A percentile compares a stretch with the other conserved stretches of the same genome.
Evolutionary conservation across 92 coral and sea anemone genomes (phyloP).

Genomic region (Palythoa grandis): DNA sequence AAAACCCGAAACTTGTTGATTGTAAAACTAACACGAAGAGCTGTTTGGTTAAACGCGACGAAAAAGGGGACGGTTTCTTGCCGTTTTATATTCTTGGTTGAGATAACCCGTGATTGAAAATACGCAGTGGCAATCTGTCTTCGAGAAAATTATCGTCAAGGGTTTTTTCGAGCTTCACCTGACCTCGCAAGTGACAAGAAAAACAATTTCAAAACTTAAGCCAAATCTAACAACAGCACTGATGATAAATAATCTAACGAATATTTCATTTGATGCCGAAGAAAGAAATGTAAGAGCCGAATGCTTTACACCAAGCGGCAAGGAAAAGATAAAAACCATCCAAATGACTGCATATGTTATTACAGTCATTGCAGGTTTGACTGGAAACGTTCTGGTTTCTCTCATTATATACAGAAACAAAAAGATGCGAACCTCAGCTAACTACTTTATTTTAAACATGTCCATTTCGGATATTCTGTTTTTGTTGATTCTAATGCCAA

Average conservation of each 20-base stretch:
- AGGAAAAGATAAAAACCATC: neutral
- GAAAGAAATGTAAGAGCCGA: neutral
- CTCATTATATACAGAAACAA: constrained; percentile 53
- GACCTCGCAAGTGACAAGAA: neutral
- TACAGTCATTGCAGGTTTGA: constrained; percentile 14
- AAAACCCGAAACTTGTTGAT: neutral
- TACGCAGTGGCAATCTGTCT: neutral
- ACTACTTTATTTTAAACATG: constrained; percentile 69
- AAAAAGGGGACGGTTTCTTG: neutral
- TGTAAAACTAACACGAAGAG: neutral
- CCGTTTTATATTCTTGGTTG: neutral
- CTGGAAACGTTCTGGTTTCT: constrained; percentile 55
- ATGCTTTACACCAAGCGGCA: neutral
- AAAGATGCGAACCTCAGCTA: constrained; percentile 61
- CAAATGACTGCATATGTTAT: constrained; percentile 21
- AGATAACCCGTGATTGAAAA: neutral
- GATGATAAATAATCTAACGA: neutral
- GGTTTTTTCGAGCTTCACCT: neutral
- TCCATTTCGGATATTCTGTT: constrained; percentile 64
- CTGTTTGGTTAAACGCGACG: neutral
- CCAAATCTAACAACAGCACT: neutral
- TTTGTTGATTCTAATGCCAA: constrained; percentile 52
- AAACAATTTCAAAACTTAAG: neutral
- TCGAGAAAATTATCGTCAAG: neutral
- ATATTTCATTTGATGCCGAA: neutral